Percentiles rank a stretch among this genome's conserved stretches.
phyloP scores from a whole-genome alignment of 2,888 invertebrate species.

The Digitonthophagus gazella region DNA sequence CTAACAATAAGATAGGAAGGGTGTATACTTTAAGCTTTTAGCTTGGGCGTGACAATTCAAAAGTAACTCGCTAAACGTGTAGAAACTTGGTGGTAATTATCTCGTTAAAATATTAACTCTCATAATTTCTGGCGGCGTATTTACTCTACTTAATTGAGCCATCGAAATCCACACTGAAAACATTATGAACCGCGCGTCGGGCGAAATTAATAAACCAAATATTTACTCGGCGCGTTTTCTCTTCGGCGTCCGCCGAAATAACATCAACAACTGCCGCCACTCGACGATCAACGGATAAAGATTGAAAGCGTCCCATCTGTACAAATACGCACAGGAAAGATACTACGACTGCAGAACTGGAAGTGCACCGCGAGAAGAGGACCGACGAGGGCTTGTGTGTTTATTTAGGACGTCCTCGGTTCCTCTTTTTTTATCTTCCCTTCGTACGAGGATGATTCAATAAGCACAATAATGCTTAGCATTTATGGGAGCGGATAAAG shows the following conservation, averaged over 20 bases:
- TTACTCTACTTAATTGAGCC: conserved; percentile 13
- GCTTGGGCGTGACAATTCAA: background rate
- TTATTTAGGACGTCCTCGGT: conserved; percentile 43
- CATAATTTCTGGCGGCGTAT: background rate
- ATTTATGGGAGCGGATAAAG: conserved; percentile 43
- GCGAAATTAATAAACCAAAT: background rate
- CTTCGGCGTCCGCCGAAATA: background rate
- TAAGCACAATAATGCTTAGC: conserved; percentile 43
- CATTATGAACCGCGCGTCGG: background rate
- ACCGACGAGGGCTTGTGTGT: conserved; percentile 32
- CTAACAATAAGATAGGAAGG: background rate
- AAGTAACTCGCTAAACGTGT: background rate
- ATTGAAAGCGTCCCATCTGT: conserved; percentile 30
- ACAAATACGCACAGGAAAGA: conserved; percentile 25
- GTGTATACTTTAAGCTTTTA: background rate
- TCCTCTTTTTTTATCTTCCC: background rate
- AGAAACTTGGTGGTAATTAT: background rate
- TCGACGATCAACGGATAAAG: conserved; percentile 28
- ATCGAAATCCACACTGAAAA: background rate
- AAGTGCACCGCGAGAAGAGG: background rate
- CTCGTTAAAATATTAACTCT: background rate
- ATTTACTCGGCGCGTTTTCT: background rate
- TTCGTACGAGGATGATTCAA: conserved; percentile 37
- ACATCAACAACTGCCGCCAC: conserved; percentile 18
- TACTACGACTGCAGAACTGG: background rate